Evolutionary conservation across 2,888 invertebrate genomes (phyloP).

Genomic region (Conus canariensis): DNA sequence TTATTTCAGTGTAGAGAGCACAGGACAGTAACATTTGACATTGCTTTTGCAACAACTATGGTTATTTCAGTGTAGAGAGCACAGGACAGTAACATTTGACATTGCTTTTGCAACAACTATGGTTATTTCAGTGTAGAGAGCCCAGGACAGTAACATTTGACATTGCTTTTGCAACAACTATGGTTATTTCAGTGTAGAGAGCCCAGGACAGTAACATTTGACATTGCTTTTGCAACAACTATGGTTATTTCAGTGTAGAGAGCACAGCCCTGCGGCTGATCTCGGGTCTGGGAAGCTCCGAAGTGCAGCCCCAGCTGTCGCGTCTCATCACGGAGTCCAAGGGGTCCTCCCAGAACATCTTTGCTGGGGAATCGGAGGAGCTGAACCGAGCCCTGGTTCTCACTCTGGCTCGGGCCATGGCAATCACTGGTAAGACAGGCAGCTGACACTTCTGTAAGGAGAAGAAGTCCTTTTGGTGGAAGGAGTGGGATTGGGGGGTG

Average conservation of each 20-base stretch:
- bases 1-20: not conserved
- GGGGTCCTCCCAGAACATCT: slow-evolving; percentile 82
- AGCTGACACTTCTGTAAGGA: not conserved
- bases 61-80: not conserved
- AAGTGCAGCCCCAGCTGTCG: slow-evolving; percentile 95
- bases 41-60: too few relatives aligned
- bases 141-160: not conserved
- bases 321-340: slow-evolving; percentile 95
- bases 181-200: not conserved
- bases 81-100: not conserved
- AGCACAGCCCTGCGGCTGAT: slow-evolving; percentile 92
- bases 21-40: not conserved
- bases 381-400: slow-evolving; percentile 94
- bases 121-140: not conserved
- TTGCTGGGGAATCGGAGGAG: slow-evolving; percentile 96
- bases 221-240: not conserved
- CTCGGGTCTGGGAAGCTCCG: slow-evolving; percentile 93
- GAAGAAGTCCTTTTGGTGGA: too few relatives aligned
- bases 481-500: not conserved
- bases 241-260: slow-evolving; percentile 84
- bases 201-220: not conserved
- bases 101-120: too few relatives aligned
- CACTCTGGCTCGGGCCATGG: slow-evolving; percentile 94
- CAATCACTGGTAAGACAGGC: slow-evolving; percentile 88
- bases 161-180: too few relatives aligned